Percentiles rank a stretch among this genome's conserved stretches.
phyloP scores from a whole-genome alignment of 2,113 vertebrate genomes.

The Otis tarda region DNA sequence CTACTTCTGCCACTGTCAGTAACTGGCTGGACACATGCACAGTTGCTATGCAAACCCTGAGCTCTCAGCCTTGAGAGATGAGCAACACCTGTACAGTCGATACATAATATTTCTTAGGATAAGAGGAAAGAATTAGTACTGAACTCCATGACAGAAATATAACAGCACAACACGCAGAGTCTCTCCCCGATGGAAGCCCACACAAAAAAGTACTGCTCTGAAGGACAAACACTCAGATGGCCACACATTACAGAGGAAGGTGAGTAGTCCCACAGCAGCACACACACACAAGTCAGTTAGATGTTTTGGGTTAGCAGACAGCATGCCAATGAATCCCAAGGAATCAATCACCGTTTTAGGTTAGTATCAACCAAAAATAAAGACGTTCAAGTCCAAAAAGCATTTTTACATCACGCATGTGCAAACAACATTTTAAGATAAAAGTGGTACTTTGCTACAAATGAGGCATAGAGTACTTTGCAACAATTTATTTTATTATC shows the following conservation, averaged over 20 bases:
- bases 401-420: neutral
- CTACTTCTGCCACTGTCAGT: neutral
- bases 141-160: neutral
- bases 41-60: neutral
- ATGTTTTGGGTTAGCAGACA: neutral
- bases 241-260: neutral
- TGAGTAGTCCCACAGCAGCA: slow-evolving; percentile 12
- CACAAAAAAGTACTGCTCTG: neutral
- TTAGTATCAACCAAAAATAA: neutral
- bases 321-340: neutral
- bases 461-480: neutral
- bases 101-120: neutral
- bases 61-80: neutral
- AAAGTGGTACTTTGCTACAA: neutral
- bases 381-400: neutral
- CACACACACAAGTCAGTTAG: neutral
- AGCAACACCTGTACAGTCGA: neutral
- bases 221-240: neutral
- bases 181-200: neutral
- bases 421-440: slow-evolving; percentile 13
- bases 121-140: neutral
- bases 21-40: rapidly evolving
- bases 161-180: neutral
- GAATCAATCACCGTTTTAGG: neutral
- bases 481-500: slow-evolving; percentile 49